phyloP scores from a whole-genome alignment of 2,888 invertebrate species.

The Leucophora obtusa region DNA sequence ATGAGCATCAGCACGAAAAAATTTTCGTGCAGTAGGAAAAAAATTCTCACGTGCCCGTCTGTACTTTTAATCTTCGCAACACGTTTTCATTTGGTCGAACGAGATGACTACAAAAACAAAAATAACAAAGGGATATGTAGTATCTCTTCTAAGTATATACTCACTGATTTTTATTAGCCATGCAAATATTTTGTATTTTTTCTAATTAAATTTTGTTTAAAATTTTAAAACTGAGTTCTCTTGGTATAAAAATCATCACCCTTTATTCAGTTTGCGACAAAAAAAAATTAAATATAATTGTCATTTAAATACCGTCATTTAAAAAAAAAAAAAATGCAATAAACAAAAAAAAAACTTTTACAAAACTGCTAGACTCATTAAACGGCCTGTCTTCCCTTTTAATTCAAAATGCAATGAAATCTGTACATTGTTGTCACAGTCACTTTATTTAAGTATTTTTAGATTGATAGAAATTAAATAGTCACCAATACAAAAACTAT shows the following conservation, averaged over 20 bases:
- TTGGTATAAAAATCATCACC: not conserved
- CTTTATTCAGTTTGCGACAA: not conserved
- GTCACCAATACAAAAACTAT: slow-evolving; percentile 20
- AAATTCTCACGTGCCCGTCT: too few relatives aligned
- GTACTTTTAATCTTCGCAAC: too few relatives aligned
- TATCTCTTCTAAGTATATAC: too few relatives aligned
- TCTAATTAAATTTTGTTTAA: too few relatives aligned
- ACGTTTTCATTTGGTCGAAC: too few relatives aligned
- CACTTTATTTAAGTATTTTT: slow-evolving; percentile 37
- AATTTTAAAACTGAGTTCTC: too few relatives aligned
- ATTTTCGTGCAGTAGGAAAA: too few relatives aligned
- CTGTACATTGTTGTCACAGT: slow-evolving; percentile 35
- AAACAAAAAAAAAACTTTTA: not conserved
- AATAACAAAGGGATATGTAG: too few relatives aligned
- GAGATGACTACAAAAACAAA: too few relatives aligned
- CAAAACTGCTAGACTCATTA: not conserved
- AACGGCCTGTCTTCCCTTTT: not conserved
- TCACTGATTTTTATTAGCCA: too few relatives aligned
- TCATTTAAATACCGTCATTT: not conserved
- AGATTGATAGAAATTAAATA: slow-evolving; percentile 53
- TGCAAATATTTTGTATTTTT: too few relatives aligned
- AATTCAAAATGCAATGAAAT: slow-evolving; percentile 42
- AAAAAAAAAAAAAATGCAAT: not conserved
- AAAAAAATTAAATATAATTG: not conserved
- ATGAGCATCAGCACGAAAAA: too few relatives aligned